Evolutionary conservation across 2,113 vertebrate genomes (phyloP).

Genomic region (Lasiurus cinereus): DNA sequence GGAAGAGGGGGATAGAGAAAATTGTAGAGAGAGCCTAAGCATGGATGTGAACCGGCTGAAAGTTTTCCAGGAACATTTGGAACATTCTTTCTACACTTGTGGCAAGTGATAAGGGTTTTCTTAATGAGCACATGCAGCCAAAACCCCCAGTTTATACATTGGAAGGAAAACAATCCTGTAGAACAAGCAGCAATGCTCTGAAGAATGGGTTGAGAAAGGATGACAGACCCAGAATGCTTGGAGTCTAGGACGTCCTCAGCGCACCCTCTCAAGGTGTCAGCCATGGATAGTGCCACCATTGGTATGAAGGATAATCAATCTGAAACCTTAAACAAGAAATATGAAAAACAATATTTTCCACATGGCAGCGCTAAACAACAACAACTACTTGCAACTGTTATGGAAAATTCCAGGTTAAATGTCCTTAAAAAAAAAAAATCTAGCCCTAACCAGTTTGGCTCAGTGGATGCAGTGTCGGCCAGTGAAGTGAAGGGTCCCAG

Average conservation of each 20-base stretch:
- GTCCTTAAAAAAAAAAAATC: background rate
- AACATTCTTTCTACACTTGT: slow-evolving; percentile 59
- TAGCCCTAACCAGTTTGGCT: too few relatives aligned
- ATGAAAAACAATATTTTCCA: slow-evolving; percentile 57
- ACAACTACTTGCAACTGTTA: background rate
- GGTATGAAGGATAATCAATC: background rate
- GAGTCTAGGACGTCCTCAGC: background rate
- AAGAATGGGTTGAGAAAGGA: background rate
- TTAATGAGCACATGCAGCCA: slow-evolving; percentile 66
- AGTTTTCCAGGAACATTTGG: slow-evolving; percentile 63
- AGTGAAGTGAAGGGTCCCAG: too few relatives aligned
- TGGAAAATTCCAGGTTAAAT: slow-evolving; percentile 56
- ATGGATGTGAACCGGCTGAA: slow-evolving; percentile 9
- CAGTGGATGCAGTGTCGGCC: too few relatives aligned
- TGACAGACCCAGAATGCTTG: background rate
- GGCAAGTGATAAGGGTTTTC: slow-evolving; percentile 60
- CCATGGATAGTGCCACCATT: background rate
- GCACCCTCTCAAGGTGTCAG: background rate
- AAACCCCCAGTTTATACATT: background rate
- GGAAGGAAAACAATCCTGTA: background rate
- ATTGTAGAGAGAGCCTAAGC: background rate
- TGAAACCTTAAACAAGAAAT: slow-evolving; percentile 16
- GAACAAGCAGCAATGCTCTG: background rate
- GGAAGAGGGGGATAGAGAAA: background rate
- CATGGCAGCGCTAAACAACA: background rate